phyloP scores from a whole-genome alignment of 2,797 vertebrate genomes.

The Hydrocynus forskahlii region DNA sequence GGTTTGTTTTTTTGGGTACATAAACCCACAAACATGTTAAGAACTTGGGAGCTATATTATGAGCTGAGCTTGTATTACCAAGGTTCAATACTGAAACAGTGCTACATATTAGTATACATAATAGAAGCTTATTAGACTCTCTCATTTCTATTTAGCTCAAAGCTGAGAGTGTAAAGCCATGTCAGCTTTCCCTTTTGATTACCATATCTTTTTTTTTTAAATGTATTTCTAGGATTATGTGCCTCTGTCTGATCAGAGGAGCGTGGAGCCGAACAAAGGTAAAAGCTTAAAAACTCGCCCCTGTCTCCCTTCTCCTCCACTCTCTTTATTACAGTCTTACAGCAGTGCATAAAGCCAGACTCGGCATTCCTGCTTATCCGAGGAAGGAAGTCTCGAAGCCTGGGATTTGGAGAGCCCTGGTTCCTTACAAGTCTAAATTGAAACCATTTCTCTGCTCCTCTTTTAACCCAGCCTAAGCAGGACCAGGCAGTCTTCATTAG shows the following conservation, averaged over 20 bases:
- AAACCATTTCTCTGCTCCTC: constrained; percentile 72
- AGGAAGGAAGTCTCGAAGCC: constrained; percentile 76
- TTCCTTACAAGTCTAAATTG: constrained; percentile 74
- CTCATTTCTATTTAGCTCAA: background rate
- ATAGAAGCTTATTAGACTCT: background rate
- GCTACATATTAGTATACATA: background rate
- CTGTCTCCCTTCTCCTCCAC: constrained; percentile 17
- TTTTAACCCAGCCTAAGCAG: constrained; percentile 69
- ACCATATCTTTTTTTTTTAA: constrained; percentile 6
- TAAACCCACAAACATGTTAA: background rate
- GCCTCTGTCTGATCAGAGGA: constrained; percentile 28
- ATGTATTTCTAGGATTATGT: constrained; percentile 19
- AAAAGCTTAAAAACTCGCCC: constrained; percentile 35
- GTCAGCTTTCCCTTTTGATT: background rate
- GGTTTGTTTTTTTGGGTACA: no score
- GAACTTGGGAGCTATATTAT: no score
- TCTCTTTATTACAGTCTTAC: constrained; percentile 51
- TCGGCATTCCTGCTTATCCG: constrained; percentile 68
- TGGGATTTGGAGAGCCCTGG: constrained; percentile 70
- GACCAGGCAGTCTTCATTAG: constrained; percentile 73
- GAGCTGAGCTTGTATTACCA: background rate
- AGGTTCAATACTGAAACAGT: background rate
- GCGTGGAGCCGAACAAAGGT: constrained; percentile 25
- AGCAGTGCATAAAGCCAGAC: constrained; percentile 70
- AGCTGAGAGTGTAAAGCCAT: background rate